Conservation (phyloP, 1,140 invertebrate species). For the Zeugodacus cucurbitae region DNA sequence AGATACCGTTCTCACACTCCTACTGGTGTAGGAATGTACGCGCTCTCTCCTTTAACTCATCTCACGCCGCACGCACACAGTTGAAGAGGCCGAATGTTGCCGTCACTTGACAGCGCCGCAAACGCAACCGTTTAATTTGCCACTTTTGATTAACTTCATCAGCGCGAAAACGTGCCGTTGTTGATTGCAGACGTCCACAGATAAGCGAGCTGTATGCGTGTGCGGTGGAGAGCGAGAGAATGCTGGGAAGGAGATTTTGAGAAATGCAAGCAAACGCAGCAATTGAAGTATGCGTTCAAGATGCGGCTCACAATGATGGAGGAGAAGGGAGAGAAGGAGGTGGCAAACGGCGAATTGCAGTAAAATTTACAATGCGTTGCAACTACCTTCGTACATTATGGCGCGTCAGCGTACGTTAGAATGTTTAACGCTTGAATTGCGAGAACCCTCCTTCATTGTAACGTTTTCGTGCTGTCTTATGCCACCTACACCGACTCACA, state of each 20-base stretch:
- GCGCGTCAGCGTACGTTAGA: neutral
- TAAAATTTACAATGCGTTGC: neutral
- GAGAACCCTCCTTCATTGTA: neutral
- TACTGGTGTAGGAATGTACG: too few relatives aligned
- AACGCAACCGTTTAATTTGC: conserved; percentile 34
- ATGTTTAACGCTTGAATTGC: neutral
- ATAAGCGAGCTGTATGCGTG: neutral
- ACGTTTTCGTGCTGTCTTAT: neutral
- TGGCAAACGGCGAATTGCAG: neutral
- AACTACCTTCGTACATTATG: neutral
- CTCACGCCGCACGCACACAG: neutral
- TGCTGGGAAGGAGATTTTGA: neutral
- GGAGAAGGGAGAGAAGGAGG: neutral
- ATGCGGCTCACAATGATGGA: too few relatives aligned
- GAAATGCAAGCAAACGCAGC: neutral
- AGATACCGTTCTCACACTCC: neutral
- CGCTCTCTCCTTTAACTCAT: too few relatives aligned
- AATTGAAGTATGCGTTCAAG: neutral
- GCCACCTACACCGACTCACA: neutral
- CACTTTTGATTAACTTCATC: conserved; percentile 42
- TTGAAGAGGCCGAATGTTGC: neutral
- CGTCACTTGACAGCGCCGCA: neutral
- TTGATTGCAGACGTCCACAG: conserved; percentile 16
- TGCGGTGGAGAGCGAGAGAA: too few relatives aligned
- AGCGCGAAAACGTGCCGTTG: conserved; percentile 14